Percentiles rank a stretch among this genome's conserved stretches.
Conservation (phyloP, 2,888 invertebrate genomes). For the Trissolcus brochymenae region DNA sequence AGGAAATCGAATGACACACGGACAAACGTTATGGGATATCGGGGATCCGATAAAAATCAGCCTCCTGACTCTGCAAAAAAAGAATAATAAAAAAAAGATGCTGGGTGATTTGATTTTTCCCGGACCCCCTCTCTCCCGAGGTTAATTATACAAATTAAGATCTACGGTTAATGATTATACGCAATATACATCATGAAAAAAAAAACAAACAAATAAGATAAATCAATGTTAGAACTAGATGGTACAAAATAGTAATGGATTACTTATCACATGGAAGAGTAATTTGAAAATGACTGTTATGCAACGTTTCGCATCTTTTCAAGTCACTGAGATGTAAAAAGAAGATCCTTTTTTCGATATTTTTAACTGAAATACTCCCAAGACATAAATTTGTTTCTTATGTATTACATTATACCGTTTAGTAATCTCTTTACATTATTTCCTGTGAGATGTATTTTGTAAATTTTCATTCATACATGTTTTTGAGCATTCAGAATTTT, state of each 20-base stretch:
- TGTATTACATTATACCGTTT: no score
- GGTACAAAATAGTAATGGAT: constrained; percentile 57
- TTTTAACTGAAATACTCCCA: no score
- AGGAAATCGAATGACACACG: constrained; percentile 14
- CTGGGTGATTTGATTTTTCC: no score
- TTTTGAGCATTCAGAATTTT: no score
- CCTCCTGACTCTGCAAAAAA: background rate
- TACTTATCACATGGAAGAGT: constrained; percentile 37
- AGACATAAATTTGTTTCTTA: no score
- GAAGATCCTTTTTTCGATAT: no score
- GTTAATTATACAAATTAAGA: constrained; percentile 37
- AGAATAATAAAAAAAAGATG: no score
- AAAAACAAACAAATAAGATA: constrained; percentile 21
- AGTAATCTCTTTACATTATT: no score
- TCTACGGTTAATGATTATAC: constrained; percentile 43
- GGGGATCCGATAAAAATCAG: constrained; percentile 5
- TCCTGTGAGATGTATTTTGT: no score
- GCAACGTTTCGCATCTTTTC: background rate
- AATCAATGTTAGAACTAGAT: constrained; percentile 58
- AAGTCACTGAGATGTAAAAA: no score
- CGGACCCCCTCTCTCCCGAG: no score
- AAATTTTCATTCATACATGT: no score
- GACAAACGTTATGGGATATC: constrained; percentile 15
- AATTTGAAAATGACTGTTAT: constrained; percentile 4
- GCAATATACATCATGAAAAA: constrained; percentile 55